Evolutionary conservation across 2,113 vertebrate species (phyloP), one percentile per base, ranked within the genome.

Genomic region (Pangasianodon hypophthalmus): DNA sequence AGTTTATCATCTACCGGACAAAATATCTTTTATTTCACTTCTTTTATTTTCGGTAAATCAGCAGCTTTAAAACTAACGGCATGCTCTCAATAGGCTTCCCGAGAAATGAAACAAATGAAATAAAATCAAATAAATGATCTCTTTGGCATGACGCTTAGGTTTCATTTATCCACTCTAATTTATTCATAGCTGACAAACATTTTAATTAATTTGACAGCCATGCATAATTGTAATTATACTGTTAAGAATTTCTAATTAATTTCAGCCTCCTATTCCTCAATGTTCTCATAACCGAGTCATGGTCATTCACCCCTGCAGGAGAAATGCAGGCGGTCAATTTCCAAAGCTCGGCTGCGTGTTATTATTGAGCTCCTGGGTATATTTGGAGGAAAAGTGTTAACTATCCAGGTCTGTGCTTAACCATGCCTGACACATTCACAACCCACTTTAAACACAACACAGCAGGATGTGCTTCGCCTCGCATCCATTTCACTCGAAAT

Each of bases 151-250:
- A 62, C 37, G 24, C 82, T 62, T 44, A 62, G 82, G 11, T 84
- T 62, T 46, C 11, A 29, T 60, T 84, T 62, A 26, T 84, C 24
- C 11, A 1, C 21, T 13, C 21, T 46, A 62, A 84, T 84, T 44
- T 62, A 84, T 84, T 84, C 82, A 62, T 84, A 62, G 82, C 46
- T 26, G 58, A 62, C 58, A 62, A 84, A 84, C 56, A 84, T 62
- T 84, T 62, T 62, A 44, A 83, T 83, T 58, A 58, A 46, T 84
- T 44, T 62, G 82, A 84, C 82, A 84, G 82, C 37, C 6, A 4
- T 62, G 56, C 56, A 6, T 46, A 84, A 84, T 62, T 62, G 56
- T 6, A 84, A 26, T 62, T 84, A 60, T 8, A 62, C 82, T 62
- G 56, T 44, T 29, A 60, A 26, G 24, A 60, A 84, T 62, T 62